Percentiles rank a stretch among this genome's conserved stretches.
Conservation (phyloP, 1,140 invertebrate genomes). For the Papilio machaon region DNA sequence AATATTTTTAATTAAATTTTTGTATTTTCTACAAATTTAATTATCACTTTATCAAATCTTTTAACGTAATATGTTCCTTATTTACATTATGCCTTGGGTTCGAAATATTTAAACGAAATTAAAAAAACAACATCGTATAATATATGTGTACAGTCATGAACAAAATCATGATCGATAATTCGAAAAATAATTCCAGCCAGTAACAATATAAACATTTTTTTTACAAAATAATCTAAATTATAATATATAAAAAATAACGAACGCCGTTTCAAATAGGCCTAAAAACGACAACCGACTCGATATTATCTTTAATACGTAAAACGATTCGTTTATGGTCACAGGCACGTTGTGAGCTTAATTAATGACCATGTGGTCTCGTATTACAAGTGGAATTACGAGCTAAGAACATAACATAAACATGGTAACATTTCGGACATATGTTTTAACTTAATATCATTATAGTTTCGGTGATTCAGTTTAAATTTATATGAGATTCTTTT, state of each 20-base stretch:
- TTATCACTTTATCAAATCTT: no score
- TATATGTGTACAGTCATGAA: no score
- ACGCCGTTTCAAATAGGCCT: slow-evolving; percentile 49
- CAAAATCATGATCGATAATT: no score
- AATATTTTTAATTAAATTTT: neutral
- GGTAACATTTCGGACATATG: slow-evolving; percentile 59
- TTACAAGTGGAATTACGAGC: slow-evolving; percentile 60
- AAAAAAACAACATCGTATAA: neutral
- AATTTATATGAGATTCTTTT: slow-evolving; percentile 47
- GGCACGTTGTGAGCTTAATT: slow-evolving; percentile 64
- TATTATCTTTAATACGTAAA: slow-evolving; percentile 56
- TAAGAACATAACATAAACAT: slow-evolving; percentile 55
- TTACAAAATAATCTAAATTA: neutral
- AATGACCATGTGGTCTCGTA: slow-evolving; percentile 61
- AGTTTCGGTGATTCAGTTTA: slow-evolving; percentile 52
- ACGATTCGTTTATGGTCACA: slow-evolving; percentile 57
- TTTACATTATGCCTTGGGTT: neutral
- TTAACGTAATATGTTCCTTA: no score
- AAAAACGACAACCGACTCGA: slow-evolving; percentile 44
- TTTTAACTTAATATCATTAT: slow-evolving; percentile 60
- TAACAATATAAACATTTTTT: neutral
- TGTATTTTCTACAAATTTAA: neutral
- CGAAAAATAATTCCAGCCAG: neutral
- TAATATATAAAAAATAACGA: neutral
- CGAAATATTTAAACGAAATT: neutral